phyloP scores from a whole-genome alignment of 2,113 vertebrate species.

The Eleginops maclovinus region DNA sequence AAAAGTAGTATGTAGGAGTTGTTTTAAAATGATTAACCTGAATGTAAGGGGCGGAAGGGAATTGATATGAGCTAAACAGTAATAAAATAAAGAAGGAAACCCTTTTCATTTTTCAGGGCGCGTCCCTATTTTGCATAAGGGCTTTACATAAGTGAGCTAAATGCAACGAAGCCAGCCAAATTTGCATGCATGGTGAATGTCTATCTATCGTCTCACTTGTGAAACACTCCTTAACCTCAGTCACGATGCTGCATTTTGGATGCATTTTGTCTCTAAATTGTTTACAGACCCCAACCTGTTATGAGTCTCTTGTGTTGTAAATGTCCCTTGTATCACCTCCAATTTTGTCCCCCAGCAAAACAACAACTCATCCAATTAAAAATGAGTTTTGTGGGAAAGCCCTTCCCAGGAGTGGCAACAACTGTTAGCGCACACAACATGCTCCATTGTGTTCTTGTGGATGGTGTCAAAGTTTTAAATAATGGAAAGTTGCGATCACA shows the following conservation, averaged over 20 bases:
- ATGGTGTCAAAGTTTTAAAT: not conserved
- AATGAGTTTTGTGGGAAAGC: slow-evolving; percentile 39
- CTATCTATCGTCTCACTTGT: not conserved
- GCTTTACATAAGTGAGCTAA: slow-evolving; percentile 31
- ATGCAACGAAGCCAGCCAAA: slow-evolving; percentile 7
- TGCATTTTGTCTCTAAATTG: not conserved
- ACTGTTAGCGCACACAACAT: not conserved
- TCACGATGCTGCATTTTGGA: not conserved
- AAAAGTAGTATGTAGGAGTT: too few relatives aligned
- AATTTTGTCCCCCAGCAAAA: slow-evolving; percentile 56
- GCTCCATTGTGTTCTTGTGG: not conserved
- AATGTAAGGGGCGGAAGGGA: not conserved
- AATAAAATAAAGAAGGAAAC: slow-evolving; percentile 16
- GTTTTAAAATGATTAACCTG: not conserved
- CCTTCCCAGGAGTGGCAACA: slow-evolving; percentile 55
- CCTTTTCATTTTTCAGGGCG: slow-evolving; percentile 5
- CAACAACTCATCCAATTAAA: slow-evolving; percentile 80
- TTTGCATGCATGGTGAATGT: slow-evolving; percentile 44
- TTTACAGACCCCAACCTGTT: slow-evolving; percentile 2
- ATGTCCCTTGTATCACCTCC: not conserved
- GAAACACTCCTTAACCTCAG: not conserved
- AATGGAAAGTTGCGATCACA: not conserved
- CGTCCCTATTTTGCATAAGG: slow-evolving; percentile 54
- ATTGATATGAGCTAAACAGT: slow-evolving; percentile 40
- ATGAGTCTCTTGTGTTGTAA: not conserved